Evolutionary conservation across 2,888 invertebrate species (phyloP).

Genomic region (Xylocampa areola): DNA sequence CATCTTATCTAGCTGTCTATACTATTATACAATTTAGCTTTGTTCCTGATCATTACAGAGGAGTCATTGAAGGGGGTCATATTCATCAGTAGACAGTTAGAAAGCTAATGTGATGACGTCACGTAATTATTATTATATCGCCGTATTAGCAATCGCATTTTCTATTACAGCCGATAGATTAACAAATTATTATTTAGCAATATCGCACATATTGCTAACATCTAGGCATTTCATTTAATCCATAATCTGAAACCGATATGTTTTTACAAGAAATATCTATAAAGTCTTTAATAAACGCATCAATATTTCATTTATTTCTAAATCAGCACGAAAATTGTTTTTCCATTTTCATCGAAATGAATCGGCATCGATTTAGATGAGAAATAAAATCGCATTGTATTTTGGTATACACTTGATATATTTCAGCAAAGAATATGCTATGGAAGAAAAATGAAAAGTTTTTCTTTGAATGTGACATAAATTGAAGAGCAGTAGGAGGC

Average conservation of each 20-base stretch:
- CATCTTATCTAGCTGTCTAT: no score
- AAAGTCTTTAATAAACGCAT: slow-evolving; percentile 23
- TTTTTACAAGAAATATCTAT: slow-evolving; percentile 6
- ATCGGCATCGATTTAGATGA: slow-evolving; percentile 7
- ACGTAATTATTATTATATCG: no score
- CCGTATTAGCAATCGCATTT: no score
- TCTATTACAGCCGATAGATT: neutral
- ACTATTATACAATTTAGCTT: no score
- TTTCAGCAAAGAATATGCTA: slow-evolving; percentile 20
- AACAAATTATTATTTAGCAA: slow-evolving; percentile 7
- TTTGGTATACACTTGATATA: slow-evolving; percentile 16
- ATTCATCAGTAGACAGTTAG: no score
- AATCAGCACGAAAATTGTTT: slow-evolving; percentile 13
- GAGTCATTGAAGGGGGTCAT: no score
- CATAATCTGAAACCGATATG: slow-evolving; percentile 14
- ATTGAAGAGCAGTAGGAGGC: slow-evolving; percentile 25
- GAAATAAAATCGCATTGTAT: slow-evolving; percentile 14
- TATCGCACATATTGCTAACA: slow-evolving; percentile 7
- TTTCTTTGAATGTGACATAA: slow-evolving; percentile 26
- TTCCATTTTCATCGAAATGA: slow-evolving; percentile 11
- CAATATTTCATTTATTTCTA: slow-evolving; percentile 27
- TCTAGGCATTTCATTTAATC: slow-evolving; percentile 4
- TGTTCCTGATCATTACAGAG: no score
- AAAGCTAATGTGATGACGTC: no score
- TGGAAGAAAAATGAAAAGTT: slow-evolving; percentile 25